phyloP scores from a whole-genome alignment of 1,140 invertebrate genomes.

The Pissodes strobi region DNA sequence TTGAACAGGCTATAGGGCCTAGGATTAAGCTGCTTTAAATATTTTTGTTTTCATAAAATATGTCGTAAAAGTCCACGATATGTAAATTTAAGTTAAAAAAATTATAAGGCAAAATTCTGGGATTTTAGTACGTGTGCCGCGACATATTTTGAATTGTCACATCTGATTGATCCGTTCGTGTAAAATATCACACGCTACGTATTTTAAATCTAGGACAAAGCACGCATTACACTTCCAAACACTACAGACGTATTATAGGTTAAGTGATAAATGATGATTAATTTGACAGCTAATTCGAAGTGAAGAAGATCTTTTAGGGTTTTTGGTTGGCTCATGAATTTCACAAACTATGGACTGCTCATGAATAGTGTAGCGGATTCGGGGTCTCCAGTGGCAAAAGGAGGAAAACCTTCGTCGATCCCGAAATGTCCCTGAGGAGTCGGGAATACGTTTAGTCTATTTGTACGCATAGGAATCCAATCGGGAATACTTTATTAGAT shows the following conservation, averaged over 20 bases:
- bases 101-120: too few species aligned
- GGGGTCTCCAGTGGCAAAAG: constrained; percentile 22
- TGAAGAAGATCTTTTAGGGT: constrained; percentile 15
- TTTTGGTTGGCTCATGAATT: constrained; percentile 28
- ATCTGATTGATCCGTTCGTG: too few species aligned
- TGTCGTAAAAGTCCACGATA: too few species aligned
- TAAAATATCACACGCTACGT: too few species aligned
- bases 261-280: constrained; percentile 30
- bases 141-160: too few species aligned
- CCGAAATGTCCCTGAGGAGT: constrained; percentile 9
- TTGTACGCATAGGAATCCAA: constrained; percentile 23
- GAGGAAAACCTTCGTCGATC: constrained; percentile 23
- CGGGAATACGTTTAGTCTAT: constrained; percentile 27
- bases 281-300: constrained; percentile 26
- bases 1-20: too few species aligned
- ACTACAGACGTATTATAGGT: constrained; percentile 11
- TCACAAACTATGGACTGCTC: constrained; percentile 22
- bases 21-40: too few species aligned
- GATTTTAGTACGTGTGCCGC: too few species aligned
- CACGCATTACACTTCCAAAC: constrained; percentile 9
- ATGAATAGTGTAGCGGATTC: constrained; percentile 29
- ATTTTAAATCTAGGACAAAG: not conserved
- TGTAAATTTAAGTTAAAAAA: too few species aligned
- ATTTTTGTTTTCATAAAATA: too few species aligned
- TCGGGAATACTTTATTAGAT: constrained; percentile 31